Evolutionary conservation across 2,888 invertebrate species (phyloP), one percentile per base, ranked within the genome.

Genomic region (Drosophila monieri): DNA sequence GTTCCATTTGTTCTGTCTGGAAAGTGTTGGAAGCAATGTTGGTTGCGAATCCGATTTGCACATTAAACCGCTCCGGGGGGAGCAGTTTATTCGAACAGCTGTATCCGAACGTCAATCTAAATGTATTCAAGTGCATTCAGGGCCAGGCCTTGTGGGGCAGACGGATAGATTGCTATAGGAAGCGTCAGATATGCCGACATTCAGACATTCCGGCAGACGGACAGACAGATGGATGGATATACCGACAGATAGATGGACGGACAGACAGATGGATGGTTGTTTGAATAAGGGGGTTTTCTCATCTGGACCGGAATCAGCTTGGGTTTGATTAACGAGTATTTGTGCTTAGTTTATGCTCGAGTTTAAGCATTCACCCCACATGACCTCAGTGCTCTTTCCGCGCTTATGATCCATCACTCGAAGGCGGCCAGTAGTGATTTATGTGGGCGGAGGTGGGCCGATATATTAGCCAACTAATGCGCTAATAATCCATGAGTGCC

Each of bases 261-360:
- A 35, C 30, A 39, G 66, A 41, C 59, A 41, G 70, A 46, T 59
- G 70, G 39, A 47, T 46, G 43, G 43, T 21, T 35, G 8, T 27
- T n/a, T 49, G 35, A 27, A 27, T 23, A 27, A 5, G 46, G 52
- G 15, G 35, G 35, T 10, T 51, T 44, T 15, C 61, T 46, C 46
- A 37, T 27, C 44, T 46, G 61, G 47, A 46, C 57, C 67, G 69
- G 39, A 41, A 84, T 76, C 78, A 76, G 74, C 73, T 80, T 83
- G 78, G 74, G 76, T 88, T 88, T 85, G 84, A 85, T 85, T 86
- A 85, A 85, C 88, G 84, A 88, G 76, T 73, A 72, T 76, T 83
- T 83, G 84, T 62, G 77, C 81, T 73, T 85, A 81, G 86, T 81
- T 84, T 86, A 86, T 80, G 85, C 81, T 59, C 52, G 53, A 85